Conservation (phyloP, 2,113 vertebrate genomes). For the Symphodus melops region DNA sequence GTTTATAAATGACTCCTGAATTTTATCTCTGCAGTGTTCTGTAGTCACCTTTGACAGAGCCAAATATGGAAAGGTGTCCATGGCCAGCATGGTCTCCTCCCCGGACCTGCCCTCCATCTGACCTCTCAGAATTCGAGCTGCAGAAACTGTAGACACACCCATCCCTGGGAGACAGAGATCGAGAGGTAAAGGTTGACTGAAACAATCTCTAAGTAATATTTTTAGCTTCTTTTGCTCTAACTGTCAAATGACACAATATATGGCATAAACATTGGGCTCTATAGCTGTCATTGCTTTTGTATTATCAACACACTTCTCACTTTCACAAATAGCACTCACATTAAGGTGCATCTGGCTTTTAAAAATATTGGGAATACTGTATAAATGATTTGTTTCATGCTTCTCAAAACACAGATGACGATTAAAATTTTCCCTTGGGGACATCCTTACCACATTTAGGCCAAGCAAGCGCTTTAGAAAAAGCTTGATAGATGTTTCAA, state of each 20-base stretch:
- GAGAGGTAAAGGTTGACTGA: conserved; percentile 28
- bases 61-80: conserved; percentile 85
- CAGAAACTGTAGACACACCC: conserved; percentile 86
- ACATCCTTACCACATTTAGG: too few species aligned
- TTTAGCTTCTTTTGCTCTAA: neutral
- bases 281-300: too few species aligned
- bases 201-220: neutral
- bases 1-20: neutral
- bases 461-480: too few species aligned
- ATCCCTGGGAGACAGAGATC: conserved; percentile 77
- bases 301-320: too few species aligned
- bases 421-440: too few species aligned
- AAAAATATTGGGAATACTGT: too few species aligned
- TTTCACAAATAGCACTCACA: too few species aligned
- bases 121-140: conserved; percentile 83
- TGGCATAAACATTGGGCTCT: neutral
- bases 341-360: too few species aligned
- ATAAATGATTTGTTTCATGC: too few species aligned
- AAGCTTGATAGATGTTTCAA: too few species aligned
- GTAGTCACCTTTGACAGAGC: conserved; percentile 84
- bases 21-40: conserved; percentile 4
- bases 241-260: neutral
- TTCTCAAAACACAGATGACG: too few species aligned
- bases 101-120: conserved; percentile 80
- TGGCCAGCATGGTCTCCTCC: conserved; percentile 82